phyloP scores from a whole-genome alignment of 2,113 vertebrate species.

The Oreochromis tanganicae region DNA sequence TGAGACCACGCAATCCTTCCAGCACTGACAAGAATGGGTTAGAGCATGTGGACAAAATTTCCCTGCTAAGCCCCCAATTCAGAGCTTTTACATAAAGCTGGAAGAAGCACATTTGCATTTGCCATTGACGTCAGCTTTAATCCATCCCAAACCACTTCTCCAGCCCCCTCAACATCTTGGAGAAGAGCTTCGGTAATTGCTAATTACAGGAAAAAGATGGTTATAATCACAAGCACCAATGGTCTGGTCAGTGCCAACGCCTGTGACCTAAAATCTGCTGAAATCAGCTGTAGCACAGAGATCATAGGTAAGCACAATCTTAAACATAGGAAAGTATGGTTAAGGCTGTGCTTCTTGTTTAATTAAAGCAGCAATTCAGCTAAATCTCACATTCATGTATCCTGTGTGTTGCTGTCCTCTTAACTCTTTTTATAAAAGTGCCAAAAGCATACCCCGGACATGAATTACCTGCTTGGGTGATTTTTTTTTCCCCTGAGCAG shows the following conservation, averaged over 20 bases:
- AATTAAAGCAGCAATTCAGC: neutral
- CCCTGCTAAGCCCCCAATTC: slow-evolving; percentile 55
- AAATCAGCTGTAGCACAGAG: neutral
- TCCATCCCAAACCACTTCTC: slow-evolving; percentile 43
- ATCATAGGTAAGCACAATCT: neutral
- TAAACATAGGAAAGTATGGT: neutral
- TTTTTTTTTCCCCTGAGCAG: slow-evolving; percentile 19
- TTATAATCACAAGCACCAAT: slow-evolving; percentile 4
- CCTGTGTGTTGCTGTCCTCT: slow-evolving; percentile 50
- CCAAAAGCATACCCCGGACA: slow-evolving; percentile 39
- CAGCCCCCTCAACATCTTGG: slow-evolving; percentile 25
- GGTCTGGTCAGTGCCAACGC: neutral
- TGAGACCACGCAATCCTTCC: slow-evolving; percentile 64
- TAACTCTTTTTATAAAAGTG: slow-evolving; percentile 53
- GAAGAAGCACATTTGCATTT: slow-evolving; percentile 59
- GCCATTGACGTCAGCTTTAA: slow-evolving; percentile 61
- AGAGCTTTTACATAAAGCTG: slow-evolving; percentile 57
- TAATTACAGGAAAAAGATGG: slow-evolving; percentile 30
- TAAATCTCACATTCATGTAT: neutral
- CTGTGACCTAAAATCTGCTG: neutral
- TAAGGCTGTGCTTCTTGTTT: neutral
- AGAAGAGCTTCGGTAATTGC: slow-evolving; percentile 34
- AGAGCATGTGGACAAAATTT: slow-evolving; percentile 62
- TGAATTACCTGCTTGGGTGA: slow-evolving; percentile 46
- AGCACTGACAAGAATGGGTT: slow-evolving; percentile 57